Percentiles rank a stretch among this genome's conserved stretches.
phyloP scores from a whole-genome alignment of 1,140 invertebrate species.

The Drosophila miranda region DNA sequence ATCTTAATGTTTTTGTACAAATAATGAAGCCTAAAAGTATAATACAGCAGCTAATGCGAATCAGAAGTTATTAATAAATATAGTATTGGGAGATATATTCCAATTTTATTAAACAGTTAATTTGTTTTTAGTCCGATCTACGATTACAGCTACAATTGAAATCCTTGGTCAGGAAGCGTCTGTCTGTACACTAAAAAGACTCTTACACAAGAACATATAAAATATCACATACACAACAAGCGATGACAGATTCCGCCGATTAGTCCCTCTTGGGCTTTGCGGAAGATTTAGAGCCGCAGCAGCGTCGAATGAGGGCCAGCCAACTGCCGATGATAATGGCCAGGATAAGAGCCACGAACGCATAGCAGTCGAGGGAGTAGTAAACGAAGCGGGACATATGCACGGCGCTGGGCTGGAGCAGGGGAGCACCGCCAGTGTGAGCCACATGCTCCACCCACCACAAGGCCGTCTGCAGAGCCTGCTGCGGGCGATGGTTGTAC shows the following conservation, averaged over 20 bases:
- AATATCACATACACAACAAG: slow-evolving; percentile 67
- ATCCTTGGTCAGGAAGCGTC: slow-evolving; percentile 15
- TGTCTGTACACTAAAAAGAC: slow-evolving; percentile 34
- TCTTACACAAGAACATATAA: slow-evolving; percentile 53
- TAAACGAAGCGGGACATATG: slow-evolving; percentile 70
- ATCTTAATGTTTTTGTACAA: no score
- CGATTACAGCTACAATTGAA: neutral
- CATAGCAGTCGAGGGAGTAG: slow-evolving; percentile 71
- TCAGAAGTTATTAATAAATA: no score
- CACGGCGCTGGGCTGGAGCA: slow-evolving; percentile 76
- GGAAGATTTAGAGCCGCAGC: slow-evolving; percentile 24
- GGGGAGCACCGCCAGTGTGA: slow-evolving; percentile 81
- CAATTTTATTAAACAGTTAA: slow-evolving; percentile 6
- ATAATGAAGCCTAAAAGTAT: no score
- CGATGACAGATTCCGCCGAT: slow-evolving; percentile 11
- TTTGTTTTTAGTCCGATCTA: slow-evolving; percentile 12
- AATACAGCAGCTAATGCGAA: no score
- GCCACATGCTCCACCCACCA: slow-evolving; percentile 84
- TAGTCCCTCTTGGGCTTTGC: slow-evolving; percentile 32
- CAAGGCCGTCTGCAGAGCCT: slow-evolving; percentile 73
- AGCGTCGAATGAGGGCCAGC: slow-evolving; percentile 41
- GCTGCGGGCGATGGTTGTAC: slow-evolving; percentile 66
- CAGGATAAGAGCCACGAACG: slow-evolving; percentile 33
- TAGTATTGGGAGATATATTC: neutral
- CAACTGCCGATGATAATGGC: slow-evolving; percentile 54